phyloP scores from a whole-genome alignment of 1,140 invertebrate species.

The Neodiprion lecontei region DNA sequence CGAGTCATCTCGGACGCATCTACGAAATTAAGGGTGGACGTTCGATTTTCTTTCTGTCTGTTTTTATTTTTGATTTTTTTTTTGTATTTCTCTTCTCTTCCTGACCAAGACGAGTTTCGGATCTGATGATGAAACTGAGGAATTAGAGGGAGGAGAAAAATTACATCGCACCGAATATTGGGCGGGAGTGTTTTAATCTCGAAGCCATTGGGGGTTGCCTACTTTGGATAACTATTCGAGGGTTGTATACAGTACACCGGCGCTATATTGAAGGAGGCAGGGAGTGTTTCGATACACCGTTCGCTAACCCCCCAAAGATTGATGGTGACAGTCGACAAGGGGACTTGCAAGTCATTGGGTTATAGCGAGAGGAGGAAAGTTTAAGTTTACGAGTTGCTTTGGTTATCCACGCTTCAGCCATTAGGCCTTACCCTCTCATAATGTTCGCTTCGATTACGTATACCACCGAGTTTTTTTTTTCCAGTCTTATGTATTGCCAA shows the following conservation, averaged over 20 bases:
- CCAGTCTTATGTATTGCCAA: background rate
- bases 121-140: background rate
- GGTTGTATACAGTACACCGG: slow-evolving; percentile 7
- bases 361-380: slow-evolving; percentile 29
- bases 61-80: background rate
- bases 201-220: slow-evolving; percentile 15
- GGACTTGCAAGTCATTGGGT: slow-evolving; percentile 43
- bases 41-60: slow-evolving; percentile 6
- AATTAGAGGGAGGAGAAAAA: background rate
- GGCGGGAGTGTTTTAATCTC: slow-evolving; percentile 38
- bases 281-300: slow-evolving; percentile 11
- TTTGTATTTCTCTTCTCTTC: slow-evolving; percentile 4
- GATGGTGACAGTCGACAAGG: slow-evolving; percentile 44
- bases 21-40: slow-evolving; percentile 1
- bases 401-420: slow-evolving; percentile 1
- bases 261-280: background rate
- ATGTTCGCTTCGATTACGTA: background rate
- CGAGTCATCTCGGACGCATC: slow-evolving; percentile 16
- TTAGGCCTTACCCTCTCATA: background rate
- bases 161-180: slow-evolving; percentile 31
- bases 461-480: background rate
- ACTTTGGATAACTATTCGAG: slow-evolving; percentile 27
- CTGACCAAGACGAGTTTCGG: too few species aligned
- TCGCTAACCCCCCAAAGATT: slow-evolving; percentile 43
- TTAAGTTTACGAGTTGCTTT: slow-evolving; percentile 8